Evolutionary conservation across 2,888 invertebrate species (phyloP).

Genomic region (Athetis lepigone): DNA sequence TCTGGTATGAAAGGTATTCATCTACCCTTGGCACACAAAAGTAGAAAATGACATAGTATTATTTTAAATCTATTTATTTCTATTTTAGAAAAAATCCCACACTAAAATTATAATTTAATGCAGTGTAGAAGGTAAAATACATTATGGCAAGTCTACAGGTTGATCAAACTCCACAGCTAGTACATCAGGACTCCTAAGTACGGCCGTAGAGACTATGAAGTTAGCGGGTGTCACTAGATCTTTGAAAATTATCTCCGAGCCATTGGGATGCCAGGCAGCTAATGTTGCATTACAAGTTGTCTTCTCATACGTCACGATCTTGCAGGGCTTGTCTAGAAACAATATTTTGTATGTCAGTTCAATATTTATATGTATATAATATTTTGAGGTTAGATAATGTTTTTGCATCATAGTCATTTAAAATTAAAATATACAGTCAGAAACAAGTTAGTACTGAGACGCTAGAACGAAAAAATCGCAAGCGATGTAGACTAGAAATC

Average conservation of each 20-base stretch:
- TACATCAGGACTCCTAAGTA: conserved; percentile 80
- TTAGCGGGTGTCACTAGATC: conserved; percentile 79
- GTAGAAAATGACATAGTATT: no score
- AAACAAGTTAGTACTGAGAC: not conserved
- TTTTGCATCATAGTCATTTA: not conserved
- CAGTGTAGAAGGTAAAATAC: no score
- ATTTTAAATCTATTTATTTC: no score
- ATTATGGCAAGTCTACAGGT: conserved; percentile 53
- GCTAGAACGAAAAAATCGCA: no score
- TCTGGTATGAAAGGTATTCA: no score
- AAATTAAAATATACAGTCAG: not conserved
- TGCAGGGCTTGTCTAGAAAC: conserved; percentile 78
- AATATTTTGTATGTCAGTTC: conserved; percentile 17
- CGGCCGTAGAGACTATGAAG: conserved; percentile 73
- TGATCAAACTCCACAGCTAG: conserved; percentile 79
- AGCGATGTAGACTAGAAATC: no score
- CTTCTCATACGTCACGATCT: conserved; percentile 80
- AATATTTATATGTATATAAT: not conserved
- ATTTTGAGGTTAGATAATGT: not conserved
- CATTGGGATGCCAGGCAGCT: conserved; percentile 79
- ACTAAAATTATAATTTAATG: not conserved
- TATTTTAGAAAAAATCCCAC: no score
- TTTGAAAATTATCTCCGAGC: conserved; percentile 76
- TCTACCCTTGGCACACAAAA: no score
- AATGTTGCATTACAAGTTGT: conserved; percentile 77